phyloP scores from a whole-genome alignment of 2,113 vertebrate species.

The Sapajus apella region DNA sequence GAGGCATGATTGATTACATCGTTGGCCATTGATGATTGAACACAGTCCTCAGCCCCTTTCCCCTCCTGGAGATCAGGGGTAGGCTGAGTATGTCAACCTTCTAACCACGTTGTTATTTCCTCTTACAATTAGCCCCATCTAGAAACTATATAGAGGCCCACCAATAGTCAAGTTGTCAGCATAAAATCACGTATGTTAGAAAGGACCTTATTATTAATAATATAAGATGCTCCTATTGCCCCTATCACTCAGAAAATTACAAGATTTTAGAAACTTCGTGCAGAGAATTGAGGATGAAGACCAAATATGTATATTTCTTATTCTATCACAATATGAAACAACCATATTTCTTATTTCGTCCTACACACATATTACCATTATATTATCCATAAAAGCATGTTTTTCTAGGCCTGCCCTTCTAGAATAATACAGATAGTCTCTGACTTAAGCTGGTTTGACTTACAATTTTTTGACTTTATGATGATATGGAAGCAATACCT shows the following conservation, averaged over 20 bases:
- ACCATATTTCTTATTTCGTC: not conserved
- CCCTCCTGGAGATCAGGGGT: too few species aligned
- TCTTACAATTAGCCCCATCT: not conserved
- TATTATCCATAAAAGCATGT: not conserved
- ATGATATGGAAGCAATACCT: not conserved
- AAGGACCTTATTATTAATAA: not conserved
- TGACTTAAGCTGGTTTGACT: not conserved
- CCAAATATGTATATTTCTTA: not conserved
- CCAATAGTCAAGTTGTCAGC: not conserved
- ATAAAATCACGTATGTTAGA: not conserved
- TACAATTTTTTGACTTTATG: not conserved
- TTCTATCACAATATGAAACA: not conserved
- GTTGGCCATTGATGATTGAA: not conserved
- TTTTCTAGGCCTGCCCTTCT: not conserved
- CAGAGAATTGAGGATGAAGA: not conserved
- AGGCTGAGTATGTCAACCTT: not conserved
- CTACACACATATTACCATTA: not conserved
- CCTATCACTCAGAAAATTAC: not conserved
- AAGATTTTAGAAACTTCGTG: not conserved
- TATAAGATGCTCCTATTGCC: not conserved
- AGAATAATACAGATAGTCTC: not conserved
- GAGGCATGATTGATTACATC: not conserved
- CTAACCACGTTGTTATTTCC: not conserved
- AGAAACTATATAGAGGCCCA: not conserved
- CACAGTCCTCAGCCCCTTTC: not conserved